Base-by-base conservation (phyloP, 1,140 invertebrate genomes). In the Atta colombica region DNA sequence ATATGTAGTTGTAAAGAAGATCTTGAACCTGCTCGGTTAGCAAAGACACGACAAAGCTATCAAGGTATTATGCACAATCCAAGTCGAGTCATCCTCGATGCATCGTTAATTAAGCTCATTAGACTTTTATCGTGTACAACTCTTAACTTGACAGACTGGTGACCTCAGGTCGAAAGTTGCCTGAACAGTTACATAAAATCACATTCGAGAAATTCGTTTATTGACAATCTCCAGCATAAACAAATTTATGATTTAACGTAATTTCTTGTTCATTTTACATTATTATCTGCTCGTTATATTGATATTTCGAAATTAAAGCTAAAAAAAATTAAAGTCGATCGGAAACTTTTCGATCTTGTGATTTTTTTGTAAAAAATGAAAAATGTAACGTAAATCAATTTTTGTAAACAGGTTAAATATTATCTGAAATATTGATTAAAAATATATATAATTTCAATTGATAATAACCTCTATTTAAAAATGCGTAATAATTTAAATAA, bases 81-180 rank as follows among this genome's bases (percentile, higher is more conserved):
- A n/a, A 69, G 69, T 8, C 69, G 55, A 84, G 69, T 84, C 80
- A 84, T 84, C 69, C 8, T 84, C 69, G 28, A 18, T 28, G 39
- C 55, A 51, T 74, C 80, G 80, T 61, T 75, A 84, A 84, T 84
- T 84, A 84, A 35, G 65, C 66, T 81, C 80, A 84, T 84, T 84
- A 84, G 28, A 51, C 14, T 75, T 84, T 84, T 84, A 75, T 74
- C 55, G 18, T 39, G 31, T 16, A 18, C 21, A 21, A 60, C 16
- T 25, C 53, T 53, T 18, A 60, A 84, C 55, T 84, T 84, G 58
- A 74, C 80, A n/a, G 58, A 75, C 39, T 35, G 39, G 28, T 63
- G 45, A 84, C 45, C 69, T 35, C 28, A 8, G 69, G 49, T 81
- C 51, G 53, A 81, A 81, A 81, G 78, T 81, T 58, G 78, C 21